These are phyloP conservation scores for Trogon surrucura DNA, from an alignment of 2,113 vertebrate genomes.

Conservation along the genomic window DNA sequence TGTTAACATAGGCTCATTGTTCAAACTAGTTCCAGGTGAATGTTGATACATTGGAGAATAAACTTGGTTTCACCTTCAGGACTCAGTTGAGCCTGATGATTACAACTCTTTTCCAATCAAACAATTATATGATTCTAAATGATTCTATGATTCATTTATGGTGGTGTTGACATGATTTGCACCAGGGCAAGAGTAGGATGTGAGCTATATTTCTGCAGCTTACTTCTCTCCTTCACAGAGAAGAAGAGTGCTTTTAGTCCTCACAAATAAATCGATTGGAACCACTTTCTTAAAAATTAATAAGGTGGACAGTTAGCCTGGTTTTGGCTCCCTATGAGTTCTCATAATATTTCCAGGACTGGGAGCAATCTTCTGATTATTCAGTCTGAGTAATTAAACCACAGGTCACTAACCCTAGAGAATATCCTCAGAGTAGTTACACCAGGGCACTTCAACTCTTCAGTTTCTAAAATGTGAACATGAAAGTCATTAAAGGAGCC, in stretches of 20 bases:
- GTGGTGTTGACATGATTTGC: background rate
- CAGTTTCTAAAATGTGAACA: background rate
- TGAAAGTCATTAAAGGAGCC: background rate
- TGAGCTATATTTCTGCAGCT: background rate
- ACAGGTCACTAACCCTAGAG: background rate
- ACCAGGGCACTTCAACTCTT: background rate
- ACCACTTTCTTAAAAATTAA: background rate
- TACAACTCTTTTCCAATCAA: too few species aligned
- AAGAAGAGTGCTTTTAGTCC: background rate
- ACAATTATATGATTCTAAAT: too few species aligned
- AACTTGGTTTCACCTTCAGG: background rate
- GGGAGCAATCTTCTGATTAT: background rate
- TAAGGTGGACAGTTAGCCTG: background rate
- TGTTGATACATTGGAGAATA: background rate
- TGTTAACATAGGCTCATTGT: background rate
- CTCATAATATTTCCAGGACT: background rate
- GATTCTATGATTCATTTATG: background rate
- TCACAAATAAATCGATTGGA: background rate
- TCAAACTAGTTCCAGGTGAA: background rate
- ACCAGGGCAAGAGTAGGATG: background rate
- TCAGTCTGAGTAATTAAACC: background rate
- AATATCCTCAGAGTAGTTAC: background rate
- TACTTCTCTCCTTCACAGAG: background rate
- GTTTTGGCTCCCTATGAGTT: background rate
- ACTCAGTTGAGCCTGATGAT: too few species aligned